Evolutionary conservation across 2,797 vertebrate genomes (phyloP).

Genomic region (Delichon dasypus): DNA sequence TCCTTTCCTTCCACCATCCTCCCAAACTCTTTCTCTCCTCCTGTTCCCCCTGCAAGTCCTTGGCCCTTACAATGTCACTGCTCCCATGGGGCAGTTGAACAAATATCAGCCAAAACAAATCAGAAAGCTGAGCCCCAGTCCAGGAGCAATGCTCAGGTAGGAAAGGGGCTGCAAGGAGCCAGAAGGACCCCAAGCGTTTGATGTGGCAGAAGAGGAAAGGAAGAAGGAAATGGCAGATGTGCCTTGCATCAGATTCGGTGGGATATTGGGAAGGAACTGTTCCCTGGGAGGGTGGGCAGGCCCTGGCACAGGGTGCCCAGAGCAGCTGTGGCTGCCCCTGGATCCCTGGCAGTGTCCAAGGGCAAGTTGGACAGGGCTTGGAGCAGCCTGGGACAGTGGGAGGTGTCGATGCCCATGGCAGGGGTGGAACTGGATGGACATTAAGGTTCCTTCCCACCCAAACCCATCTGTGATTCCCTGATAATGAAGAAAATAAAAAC

Average conservation of each 20-base stretch:
- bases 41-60: background rate
- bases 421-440: accelerated
- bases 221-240: background rate
- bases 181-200: background rate
- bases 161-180: background rate
- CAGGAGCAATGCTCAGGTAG: background rate
- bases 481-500: accelerated
- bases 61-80: background rate
- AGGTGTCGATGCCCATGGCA: background rate
- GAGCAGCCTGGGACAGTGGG: background rate
- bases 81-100: background rate
- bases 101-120: background rate
- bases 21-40: background rate
- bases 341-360: background rate
- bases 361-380: background rate
- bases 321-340: background rate
- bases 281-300: background rate
- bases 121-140: background rate
- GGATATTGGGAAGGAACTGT: background rate
- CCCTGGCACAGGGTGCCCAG: background rate
- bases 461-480: background rate
- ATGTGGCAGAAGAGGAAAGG: background rate
- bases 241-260: background rate
- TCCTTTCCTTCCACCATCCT: background rate
- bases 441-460: background rate